Conservation (phyloP, 2,113 vertebrate species). For the Cricetomys ansorgei region DNA sequence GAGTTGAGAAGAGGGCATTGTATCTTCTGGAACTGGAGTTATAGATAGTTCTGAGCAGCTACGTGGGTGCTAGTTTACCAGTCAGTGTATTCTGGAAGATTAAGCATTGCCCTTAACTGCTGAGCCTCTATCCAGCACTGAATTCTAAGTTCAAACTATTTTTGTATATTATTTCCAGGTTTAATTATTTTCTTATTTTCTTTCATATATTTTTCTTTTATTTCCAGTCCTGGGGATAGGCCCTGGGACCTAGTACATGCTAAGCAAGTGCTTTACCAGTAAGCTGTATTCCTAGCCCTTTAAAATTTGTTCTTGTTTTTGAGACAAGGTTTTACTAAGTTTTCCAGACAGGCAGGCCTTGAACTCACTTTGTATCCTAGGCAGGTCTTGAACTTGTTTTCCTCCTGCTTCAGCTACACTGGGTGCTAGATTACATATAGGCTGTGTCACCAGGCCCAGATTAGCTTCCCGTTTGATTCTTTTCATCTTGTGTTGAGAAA, state of each 20-base stretch:
- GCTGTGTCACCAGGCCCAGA: background rate
- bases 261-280: background rate
- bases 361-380: background rate
- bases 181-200: background rate
- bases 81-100: background rate
- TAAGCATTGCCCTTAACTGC: background rate
- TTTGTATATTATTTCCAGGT: background rate
- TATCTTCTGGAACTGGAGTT: background rate
- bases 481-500: background rate
- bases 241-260: background rate
- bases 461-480: background rate
- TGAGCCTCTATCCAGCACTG: background rate
- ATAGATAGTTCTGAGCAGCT: background rate
- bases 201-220: background rate
- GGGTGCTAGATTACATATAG: background rate
- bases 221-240: background rate
- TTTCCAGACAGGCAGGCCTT: background rate
- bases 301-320: background rate
- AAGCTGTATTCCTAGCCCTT: background rate
- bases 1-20: background rate
- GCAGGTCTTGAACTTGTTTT: background rate
- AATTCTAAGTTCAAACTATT: constrained; percentile 28
- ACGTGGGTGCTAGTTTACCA: background rate
- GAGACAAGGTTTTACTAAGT: background rate
- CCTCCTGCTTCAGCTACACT: background rate